Conservation (phyloP, 2,113 vertebrate genomes). For the Tetrax tetrax region DNA sequence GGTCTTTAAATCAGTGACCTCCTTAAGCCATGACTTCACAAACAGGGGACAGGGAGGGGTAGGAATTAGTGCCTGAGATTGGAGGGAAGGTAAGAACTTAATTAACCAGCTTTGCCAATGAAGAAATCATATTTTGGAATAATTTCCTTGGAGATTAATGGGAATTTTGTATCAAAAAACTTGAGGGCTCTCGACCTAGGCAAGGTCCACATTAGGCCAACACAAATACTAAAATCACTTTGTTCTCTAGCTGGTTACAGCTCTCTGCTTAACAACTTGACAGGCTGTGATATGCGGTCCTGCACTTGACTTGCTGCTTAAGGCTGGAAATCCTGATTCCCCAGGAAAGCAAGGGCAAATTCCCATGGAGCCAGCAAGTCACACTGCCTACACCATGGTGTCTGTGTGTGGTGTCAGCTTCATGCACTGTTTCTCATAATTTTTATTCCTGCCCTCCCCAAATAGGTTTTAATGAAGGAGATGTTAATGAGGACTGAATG, state of each 20-base stretch:
- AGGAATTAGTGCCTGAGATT: not conserved
- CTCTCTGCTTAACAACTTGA: not conserved
- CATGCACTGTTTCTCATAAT: not conserved
- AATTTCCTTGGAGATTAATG: not conserved
- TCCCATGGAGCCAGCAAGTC: not conserved
- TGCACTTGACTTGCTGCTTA: not conserved
- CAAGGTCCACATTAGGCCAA: not conserved
- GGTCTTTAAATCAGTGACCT: not conserved
- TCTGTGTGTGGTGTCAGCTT: not conserved
- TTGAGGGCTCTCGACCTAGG: not conserved
- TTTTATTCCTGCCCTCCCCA: not conserved
- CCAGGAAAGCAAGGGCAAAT: not conserved
- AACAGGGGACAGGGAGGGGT: not conserved
- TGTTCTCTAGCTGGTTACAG: not conserved
- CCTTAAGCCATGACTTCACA: not conserved
- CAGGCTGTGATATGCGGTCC: not conserved
- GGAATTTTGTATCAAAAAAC: not conserved
- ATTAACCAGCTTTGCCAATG: not conserved
- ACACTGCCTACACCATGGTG: not conserved
- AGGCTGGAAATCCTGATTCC: not conserved
- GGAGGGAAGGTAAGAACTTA: not conserved
- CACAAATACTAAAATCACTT: not conserved
- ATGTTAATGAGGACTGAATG: constrained; percentile 1
- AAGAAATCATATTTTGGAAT: not conserved
- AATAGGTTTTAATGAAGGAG: not conserved